Conservation (phyloP, 2,797 vertebrate genomes). For the Miichthys miiuy region DNA sequence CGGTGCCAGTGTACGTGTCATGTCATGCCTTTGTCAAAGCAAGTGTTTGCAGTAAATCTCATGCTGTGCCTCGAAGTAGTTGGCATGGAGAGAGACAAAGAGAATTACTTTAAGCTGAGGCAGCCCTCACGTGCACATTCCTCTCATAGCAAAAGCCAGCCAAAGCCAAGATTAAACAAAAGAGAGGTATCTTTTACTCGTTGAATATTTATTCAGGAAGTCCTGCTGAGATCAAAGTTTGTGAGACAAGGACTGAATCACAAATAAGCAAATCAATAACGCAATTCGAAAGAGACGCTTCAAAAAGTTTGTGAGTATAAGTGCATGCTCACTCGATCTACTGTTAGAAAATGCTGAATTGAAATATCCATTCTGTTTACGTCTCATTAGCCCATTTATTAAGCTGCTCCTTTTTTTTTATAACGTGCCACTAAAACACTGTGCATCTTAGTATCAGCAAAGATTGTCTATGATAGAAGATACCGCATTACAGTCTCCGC, state of each 20-base stretch:
- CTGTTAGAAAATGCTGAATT: background rate
- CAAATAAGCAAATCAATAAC: background rate
- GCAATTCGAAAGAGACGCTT: background rate
- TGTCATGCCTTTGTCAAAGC: slow-evolving; percentile 65
- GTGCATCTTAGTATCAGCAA: background rate
- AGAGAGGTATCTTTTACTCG: slow-evolving; percentile 42
- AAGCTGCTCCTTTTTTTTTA: background rate
- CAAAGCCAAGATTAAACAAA: slow-evolving; percentile 65
- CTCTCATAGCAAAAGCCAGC: slow-evolving; percentile 56
- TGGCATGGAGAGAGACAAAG: slow-evolving; percentile 55
- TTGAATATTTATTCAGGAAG: slow-evolving; percentile 41
- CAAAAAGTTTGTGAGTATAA: background rate
- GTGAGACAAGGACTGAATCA: background rate
- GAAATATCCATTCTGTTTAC: background rate
- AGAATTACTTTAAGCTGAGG: slow-evolving; percentile 46
- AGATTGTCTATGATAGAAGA: too few species aligned
- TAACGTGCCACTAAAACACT: background rate
- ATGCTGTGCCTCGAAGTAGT: slow-evolving; percentile 56
- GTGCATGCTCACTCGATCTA: background rate
- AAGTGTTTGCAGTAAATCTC: slow-evolving; percentile 51
- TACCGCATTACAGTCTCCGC: too few species aligned
- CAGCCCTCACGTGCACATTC: slow-evolving; percentile 59
- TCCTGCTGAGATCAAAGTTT: slow-evolving; percentile 11
- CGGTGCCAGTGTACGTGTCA: slow-evolving; percentile 61
- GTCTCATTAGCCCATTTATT: background rate